Conservation (phyloP, 2,888 invertebrate genomes). For the Phaonia tiefii region DNA sequence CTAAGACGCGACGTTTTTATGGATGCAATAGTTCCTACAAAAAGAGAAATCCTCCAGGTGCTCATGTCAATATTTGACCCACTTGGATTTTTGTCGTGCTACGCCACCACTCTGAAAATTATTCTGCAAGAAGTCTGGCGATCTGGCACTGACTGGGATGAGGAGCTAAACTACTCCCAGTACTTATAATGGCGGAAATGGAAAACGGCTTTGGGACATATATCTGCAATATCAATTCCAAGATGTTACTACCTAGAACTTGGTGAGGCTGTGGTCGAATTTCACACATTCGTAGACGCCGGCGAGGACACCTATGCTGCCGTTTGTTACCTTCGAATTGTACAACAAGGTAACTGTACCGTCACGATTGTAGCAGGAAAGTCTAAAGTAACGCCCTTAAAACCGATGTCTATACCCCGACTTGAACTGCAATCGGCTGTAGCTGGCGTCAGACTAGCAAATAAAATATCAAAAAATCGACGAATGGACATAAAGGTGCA, state of each 20-base stretch:
- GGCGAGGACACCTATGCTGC: slow-evolving; percentile 56
- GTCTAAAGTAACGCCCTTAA: too few relatives aligned
- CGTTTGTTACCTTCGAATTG: slow-evolving; percentile 41
- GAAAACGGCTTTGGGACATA: slow-evolving; percentile 31
- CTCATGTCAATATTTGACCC: slow-evolving; percentile 64
- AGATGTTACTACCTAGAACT: slow-evolving; percentile 46
- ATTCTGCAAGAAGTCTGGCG: slow-evolving; percentile 60
- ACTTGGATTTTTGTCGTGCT: slow-evolving; percentile 55
- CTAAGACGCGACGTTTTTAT: slow-evolving; percentile 44
- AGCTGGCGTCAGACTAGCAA: too few relatives aligned
- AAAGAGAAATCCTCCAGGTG: slow-evolving; percentile 53
- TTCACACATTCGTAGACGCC: slow-evolving; percentile 57
- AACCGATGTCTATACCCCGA: too few relatives aligned
- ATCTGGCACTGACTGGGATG: too few relatives aligned
- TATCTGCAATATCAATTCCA: slow-evolving; percentile 38
- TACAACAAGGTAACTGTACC: background rate
- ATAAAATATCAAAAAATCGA: too few relatives aligned
- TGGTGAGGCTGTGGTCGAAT: slow-evolving; percentile 25
- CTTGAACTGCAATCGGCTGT: too few relatives aligned
- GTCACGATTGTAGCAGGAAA: slow-evolving; percentile 38
- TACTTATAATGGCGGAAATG: slow-evolving; percentile 40
- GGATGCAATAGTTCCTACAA: slow-evolving; percentile 36
- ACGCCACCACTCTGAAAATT: slow-evolving; percentile 59
- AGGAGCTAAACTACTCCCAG: background rate
- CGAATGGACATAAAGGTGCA: slow-evolving; percentile 53